A percentile compares a stretch with the other conserved stretches of the same genome.
Conservation (phyloP, 2,113 vertebrate genomes). For the Pedionomus torquatus region DNA sequence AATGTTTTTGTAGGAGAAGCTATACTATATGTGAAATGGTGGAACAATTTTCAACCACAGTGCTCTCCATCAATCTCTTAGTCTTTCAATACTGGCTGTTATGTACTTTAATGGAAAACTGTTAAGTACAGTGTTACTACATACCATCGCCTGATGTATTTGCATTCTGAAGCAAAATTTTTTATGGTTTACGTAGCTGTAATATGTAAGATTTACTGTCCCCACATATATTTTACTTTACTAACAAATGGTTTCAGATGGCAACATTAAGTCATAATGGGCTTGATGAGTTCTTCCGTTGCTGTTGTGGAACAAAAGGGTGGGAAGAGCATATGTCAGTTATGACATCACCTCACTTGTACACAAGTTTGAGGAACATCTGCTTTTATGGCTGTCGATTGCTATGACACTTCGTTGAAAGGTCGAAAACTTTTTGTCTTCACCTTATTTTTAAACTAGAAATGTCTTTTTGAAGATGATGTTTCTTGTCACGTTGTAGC, state of each 20-base stretch:
- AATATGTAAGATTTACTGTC: neutral
- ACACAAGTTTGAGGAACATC: neutral
- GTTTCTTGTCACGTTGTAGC: neutral
- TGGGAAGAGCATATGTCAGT: neutral
- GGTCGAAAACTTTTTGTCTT: neutral
- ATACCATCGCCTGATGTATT: neutral
- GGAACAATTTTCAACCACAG: neutral
- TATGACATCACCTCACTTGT: neutral
- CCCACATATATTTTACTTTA: neutral
- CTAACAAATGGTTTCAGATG: neutral
- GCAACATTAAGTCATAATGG: neutral
- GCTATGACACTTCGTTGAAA: neutral
- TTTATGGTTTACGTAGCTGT: neutral
- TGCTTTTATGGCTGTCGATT: neutral
- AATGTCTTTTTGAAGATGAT: neutral
- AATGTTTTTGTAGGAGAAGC: neutral
- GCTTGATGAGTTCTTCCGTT: neutral
- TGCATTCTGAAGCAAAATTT: neutral
- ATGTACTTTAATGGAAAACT: neutral
- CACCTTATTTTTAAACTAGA: neutral
- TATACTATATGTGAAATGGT: neutral
- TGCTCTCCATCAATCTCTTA: neutral
- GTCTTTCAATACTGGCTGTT: neutral
- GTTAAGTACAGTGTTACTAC: neutral
- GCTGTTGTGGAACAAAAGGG: neutral